Percentiles rank a stretch among this genome's conserved stretches.
phyloP scores from a whole-genome alignment of 2,888 invertebrate genomes.

The Drosophila tripunctata region DNA sequence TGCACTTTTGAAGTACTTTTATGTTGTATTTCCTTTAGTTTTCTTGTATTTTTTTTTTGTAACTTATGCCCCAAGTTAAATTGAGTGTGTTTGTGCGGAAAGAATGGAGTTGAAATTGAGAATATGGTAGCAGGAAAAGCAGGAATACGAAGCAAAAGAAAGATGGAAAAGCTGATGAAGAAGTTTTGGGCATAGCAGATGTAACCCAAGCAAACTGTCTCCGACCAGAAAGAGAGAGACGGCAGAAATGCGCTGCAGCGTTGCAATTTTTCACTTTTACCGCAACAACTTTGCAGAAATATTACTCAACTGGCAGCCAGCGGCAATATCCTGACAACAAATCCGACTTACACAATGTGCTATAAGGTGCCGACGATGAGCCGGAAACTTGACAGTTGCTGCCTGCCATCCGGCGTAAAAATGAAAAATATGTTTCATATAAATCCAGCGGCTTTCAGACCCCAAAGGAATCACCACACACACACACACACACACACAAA shows the following conservation, averaged over 20 bases:
- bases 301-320: slow-evolving; percentile 63
- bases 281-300: slow-evolving; percentile 77
- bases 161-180: not conserved
- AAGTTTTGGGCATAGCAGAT: slow-evolving; percentile 34
- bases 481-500: slow-evolving; percentile 1
- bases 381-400: slow-evolving; percentile 73
- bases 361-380: slow-evolving; percentile 73
- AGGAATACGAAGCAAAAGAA: not conserved
- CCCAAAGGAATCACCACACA: slow-evolving; percentile 16
- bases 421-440: slow-evolving; percentile 72
- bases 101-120: slow-evolving; percentile 31
- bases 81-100: slow-evolving; percentile 53
- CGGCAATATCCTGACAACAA: slow-evolving; percentile 75
- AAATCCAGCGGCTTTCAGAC: slow-evolving; percentile 65
- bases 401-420: slow-evolving; percentile 53
- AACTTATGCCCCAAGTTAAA: slow-evolving; percentile 62
- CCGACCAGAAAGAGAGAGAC: not conserved
- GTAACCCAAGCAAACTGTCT: slow-evolving; percentile 55
- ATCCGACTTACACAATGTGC: slow-evolving; percentile 61
- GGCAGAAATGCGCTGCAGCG: slow-evolving; percentile 16
- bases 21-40: slow-evolving; percentile 26
- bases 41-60: slow-evolving; percentile 5
- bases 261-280: slow-evolving; percentile 78
- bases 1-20: slow-evolving; percentile 55
- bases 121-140: slow-evolving; percentile 26